Evolutionary conservation across 1,140 invertebrate genomes (phyloP).

Genomic region (Ylistrum balloti): DNA sequence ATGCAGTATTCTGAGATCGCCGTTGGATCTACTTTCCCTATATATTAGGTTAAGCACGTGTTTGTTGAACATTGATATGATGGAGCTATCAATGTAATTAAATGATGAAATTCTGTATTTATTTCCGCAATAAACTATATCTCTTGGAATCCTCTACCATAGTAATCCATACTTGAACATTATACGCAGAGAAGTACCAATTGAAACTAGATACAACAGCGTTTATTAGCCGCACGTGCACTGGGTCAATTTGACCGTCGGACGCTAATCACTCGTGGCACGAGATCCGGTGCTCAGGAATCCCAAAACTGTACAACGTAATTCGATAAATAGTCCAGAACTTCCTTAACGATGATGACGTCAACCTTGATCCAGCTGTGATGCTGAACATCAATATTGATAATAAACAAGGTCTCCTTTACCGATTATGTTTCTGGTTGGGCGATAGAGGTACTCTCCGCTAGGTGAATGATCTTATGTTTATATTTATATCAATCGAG

Average conservation of each 20-base stretch:
- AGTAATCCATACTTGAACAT: neutral
- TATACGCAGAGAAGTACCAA: neutral
- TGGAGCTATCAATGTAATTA: neutral
- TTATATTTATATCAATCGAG: no score
- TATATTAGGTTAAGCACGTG: neutral
- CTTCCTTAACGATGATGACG: neutral
- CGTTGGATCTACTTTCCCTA: no score
- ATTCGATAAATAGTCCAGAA: neutral
- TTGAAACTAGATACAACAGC: neutral
- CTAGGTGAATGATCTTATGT: no score
- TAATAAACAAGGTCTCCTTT: neutral
- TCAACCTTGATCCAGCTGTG: neutral
- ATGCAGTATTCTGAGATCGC: no score
- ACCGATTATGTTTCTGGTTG: neutral
- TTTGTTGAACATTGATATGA: neutral
- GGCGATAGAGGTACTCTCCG: no score
- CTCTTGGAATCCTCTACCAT: neutral
- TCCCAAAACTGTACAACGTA: neutral
- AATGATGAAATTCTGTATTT: neutral
- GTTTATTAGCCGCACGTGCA: constrained; percentile 9
- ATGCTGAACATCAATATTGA: neutral
- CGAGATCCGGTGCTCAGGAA: neutral
- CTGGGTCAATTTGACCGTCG: constrained; percentile 21
- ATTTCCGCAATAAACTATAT: neutral
- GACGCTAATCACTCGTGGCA: neutral